Percentiles rank a stretch among this genome's conserved stretches.
These are phyloP conservation scores for Hapalemur alaotrensis DNA, from an alignment of 2,797 vertebrate species.

Conservation along the genomic window DNA sequence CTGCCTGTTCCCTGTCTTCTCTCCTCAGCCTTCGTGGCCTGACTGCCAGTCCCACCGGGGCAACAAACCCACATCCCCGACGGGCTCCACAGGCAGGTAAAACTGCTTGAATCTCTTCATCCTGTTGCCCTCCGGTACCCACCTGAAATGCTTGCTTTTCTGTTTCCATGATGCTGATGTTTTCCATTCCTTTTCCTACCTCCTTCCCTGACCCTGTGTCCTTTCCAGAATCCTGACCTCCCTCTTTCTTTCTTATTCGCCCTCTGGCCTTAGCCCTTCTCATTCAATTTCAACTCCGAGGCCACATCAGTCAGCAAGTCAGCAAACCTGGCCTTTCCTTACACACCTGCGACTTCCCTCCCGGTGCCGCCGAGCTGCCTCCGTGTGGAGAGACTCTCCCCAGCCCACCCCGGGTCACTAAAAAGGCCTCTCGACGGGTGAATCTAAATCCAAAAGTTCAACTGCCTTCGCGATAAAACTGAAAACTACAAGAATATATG, in stretches of 20 bases:
- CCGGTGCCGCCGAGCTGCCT: fast-evolving
- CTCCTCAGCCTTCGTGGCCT: background rate
- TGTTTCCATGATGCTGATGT: fast-evolving
- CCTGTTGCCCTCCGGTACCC: no score
- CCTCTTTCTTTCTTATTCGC: no score
- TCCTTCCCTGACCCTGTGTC: no score
- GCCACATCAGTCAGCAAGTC: background rate
- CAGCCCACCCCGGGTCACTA: fast-evolving
- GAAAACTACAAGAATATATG: background rate
- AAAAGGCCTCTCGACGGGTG: background rate
- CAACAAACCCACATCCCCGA: fast-evolving
- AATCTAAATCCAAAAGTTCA: background rate
- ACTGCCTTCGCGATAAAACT: background rate
- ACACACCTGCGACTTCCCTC: background rate
- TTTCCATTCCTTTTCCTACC: background rate
- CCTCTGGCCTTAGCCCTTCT: background rate
- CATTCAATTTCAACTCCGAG: background rate
- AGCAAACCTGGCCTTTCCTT: background rate
- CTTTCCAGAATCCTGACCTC: background rate
- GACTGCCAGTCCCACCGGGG: fast-evolving
- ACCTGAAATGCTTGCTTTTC: fast-evolving
- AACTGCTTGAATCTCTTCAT: fast-evolving
- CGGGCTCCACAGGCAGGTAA: background rate
- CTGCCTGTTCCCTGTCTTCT: background rate
- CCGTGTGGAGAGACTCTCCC: no score